Evolutionary conservation across 2,113 vertebrate species (phyloP).

Genomic region (Xiphophorus hellerii): DNA sequence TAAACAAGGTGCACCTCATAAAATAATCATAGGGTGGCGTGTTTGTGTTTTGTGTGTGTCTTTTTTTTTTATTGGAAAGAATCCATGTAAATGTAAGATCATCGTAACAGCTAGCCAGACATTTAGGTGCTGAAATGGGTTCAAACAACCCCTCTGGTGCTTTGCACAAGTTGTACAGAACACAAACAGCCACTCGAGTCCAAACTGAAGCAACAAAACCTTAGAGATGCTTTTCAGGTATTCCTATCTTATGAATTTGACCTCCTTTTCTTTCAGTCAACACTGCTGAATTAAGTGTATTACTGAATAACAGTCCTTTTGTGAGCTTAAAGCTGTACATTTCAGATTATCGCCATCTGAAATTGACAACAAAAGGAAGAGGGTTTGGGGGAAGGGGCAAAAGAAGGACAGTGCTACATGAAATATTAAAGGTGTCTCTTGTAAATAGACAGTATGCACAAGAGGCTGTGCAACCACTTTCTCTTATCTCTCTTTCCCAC

Average conservation of each 20-base stretch:
- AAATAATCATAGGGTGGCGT: neutral
- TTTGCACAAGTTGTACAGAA: slow-evolving; percentile 48
- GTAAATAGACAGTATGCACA: neutral
- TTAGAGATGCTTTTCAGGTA: slow-evolving; percentile 43
- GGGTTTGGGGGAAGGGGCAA: neutral
- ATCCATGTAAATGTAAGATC: slow-evolving; percentile 34
- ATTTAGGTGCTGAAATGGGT: slow-evolving; percentile 50
- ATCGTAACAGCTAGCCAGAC: slow-evolving; percentile 15
- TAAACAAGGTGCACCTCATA: neutral
- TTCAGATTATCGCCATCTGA: slow-evolving; percentile 27
- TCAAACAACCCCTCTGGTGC: slow-evolving; percentile 30
- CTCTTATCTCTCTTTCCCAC: slow-evolving; percentile 27
- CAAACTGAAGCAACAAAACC: slow-evolving; percentile 9
- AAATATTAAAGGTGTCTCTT: slow-evolving; percentile 52
- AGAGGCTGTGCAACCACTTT: neutral
- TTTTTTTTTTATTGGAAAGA: neutral
- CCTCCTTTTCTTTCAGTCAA: slow-evolving; percentile 33
- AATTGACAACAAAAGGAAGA: slow-evolving; percentile 22
- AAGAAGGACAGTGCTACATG: slow-evolving; percentile 8
- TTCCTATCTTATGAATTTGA: slow-evolving; percentile 50
- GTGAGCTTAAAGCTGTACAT: slow-evolving; percentile 44
- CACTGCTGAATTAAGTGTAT: slow-evolving; percentile 7
- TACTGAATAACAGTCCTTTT: slow-evolving; percentile 20
- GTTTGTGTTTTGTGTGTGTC: slow-evolving; percentile 7
- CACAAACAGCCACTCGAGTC: slow-evolving; percentile 28